Conservation (phyloP, 2,113 vertebrate genomes). For the Hydrolagus affinis region DNA sequence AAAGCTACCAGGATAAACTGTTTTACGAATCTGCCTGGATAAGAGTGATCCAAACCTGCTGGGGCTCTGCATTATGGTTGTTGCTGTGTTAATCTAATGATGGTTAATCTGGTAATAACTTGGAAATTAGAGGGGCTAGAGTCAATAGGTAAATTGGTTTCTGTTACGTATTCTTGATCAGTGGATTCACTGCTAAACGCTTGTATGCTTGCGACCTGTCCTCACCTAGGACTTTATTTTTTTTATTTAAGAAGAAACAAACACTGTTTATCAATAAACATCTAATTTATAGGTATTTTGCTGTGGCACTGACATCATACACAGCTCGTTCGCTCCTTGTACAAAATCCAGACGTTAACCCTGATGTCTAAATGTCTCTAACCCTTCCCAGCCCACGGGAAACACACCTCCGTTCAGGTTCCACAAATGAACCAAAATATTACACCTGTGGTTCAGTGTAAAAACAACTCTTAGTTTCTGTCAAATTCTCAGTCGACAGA, state of each 20-base stretch:
- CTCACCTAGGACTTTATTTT: neutral
- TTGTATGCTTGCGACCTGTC: constrained; percentile 5
- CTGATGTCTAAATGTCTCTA: too few relatives aligned
- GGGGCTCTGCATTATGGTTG: too few relatives aligned
- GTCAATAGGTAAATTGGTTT: neutral
- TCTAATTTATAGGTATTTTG: constrained; percentile 23
- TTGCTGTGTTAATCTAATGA: constrained; percentile 1
- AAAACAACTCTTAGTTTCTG: neutral
- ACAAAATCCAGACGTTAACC: too few relatives aligned
- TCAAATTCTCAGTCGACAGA: too few relatives aligned
- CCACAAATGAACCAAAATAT: too few relatives aligned
- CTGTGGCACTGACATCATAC: constrained; percentile 11
- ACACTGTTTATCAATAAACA: constrained; percentile 24
- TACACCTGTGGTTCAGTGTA: neutral
- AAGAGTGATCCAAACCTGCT: neutral
- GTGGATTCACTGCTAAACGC: neutral
- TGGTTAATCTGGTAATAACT: constrained; percentile 17
- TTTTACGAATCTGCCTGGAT: too few relatives aligned
- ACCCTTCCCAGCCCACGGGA: too few relatives aligned
- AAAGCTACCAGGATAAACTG: too few relatives aligned
- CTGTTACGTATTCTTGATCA: neutral
- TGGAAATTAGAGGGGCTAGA: neutral
- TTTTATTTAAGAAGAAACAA: neutral
- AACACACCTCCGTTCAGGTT: too few relatives aligned
- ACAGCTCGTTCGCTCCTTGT: neutral